Percentiles rank a stretch among this genome's conserved stretches.
phyloP scores from a whole-genome alignment of 2,797 vertebrate species.

The Denticeps clupeoides region DNA sequence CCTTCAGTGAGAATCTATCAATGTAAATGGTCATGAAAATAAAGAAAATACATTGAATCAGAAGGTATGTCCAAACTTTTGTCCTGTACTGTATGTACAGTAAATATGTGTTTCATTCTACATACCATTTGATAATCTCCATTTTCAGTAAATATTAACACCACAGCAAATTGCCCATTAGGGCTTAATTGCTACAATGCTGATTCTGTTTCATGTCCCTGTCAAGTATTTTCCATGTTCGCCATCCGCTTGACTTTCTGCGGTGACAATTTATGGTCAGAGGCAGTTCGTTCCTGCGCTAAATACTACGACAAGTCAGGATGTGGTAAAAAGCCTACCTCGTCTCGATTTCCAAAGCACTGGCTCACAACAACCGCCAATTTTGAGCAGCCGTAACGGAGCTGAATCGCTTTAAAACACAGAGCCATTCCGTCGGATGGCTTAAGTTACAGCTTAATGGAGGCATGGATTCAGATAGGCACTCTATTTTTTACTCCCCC shows the following conservation, averaged over 20 bases:
- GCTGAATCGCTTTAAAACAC: constrained; percentile 38
- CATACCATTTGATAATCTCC: too few relatives aligned
- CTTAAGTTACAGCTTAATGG: constrained; percentile 40
- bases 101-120: too few relatives aligned
- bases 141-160: too few relatives aligned
- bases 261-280: constrained; percentile 37
- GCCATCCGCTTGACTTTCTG: constrained; percentile 24
- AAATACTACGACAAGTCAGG: constrained; percentile 35
- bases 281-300: constrained; percentile 37
- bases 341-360: constrained; percentile 18
- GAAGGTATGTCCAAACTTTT: too few relatives aligned
- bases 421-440: constrained; percentile 36
- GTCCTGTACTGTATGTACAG: too few relatives aligned
- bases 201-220: too few relatives aligned
- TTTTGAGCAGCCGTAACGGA: constrained; percentile 30
- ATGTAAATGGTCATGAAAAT: too few relatives aligned
- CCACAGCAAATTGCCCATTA: too few relatives aligned
- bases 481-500: constrained; percentile 25
- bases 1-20: too few relatives aligned
- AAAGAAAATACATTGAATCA: too few relatives aligned
- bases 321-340: constrained; percentile 35
- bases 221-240: too few relatives aligned
- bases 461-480: constrained; percentile 33
- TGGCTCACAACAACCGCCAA: constrained; percentile 35
- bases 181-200: too few relatives aligned